phyloP scores from a whole-genome alignment of 2,888 invertebrate species.

The Epinotia demarniana region DNA sequence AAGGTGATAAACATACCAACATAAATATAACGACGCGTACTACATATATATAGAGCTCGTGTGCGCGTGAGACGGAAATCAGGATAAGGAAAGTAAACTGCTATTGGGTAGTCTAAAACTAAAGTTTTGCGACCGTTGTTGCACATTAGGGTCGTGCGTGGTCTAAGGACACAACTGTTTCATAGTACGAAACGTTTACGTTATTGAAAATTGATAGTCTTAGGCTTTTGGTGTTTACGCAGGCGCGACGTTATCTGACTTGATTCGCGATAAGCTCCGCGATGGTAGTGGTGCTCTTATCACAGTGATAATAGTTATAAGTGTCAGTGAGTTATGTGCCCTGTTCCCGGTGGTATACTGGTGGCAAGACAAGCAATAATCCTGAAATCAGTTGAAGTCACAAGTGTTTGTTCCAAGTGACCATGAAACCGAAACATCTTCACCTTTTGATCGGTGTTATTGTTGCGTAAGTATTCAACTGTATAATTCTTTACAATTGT shows the following conservation, averaged over 20 bases:
- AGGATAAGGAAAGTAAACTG: slow-evolving; percentile 48
- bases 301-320: slow-evolving; percentile 83
- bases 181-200: slow-evolving; percentile 46
- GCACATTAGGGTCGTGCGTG: slow-evolving; percentile 13
- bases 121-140: slow-evolving; percentile 51
- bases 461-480: slow-evolving; percentile 69
- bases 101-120: slow-evolving; percentile 54
- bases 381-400: slow-evolving; percentile 64
- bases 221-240: slow-evolving; percentile 70
- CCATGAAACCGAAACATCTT: slow-evolving; percentile 68
- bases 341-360: slow-evolving; percentile 69
- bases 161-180: slow-evolving; percentile 9
- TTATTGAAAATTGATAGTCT: slow-evolving; percentile 65
- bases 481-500: neutral
- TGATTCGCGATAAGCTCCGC: slow-evolving; percentile 81
- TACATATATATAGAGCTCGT: slow-evolving; percentile 4
- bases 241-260: slow-evolving; percentile 73
- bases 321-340: slow-evolving; percentile 82
- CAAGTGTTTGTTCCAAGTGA: slow-evolving; percentile 60
- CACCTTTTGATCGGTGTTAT: slow-evolving; percentile 65
- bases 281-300: slow-evolving; percentile 81
- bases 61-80: slow-evolving; percentile 22
- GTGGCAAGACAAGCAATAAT: slow-evolving; percentile 69
- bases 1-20: slow-evolving; percentile 25
- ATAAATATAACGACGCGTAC: slow-evolving; percentile 25